Evolutionary conservation across 2,113 vertebrate species (phyloP).

Genomic region (Lasiurus borealis): DNA sequence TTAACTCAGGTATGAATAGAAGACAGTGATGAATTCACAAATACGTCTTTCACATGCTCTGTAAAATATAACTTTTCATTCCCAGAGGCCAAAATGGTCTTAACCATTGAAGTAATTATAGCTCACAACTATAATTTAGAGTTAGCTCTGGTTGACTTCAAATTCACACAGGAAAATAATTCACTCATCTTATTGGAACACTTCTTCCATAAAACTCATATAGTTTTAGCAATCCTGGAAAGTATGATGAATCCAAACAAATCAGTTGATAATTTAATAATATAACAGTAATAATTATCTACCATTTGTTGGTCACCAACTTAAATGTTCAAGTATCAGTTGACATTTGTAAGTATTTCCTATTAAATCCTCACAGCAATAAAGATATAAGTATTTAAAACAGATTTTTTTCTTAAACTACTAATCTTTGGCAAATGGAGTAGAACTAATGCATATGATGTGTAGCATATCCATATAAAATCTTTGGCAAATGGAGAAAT

Average conservation of each 20-base stretch:
- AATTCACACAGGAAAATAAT: slow-evolving; percentile 66
- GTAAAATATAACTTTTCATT: slow-evolving; percentile 81
- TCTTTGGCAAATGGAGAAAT: background rate
- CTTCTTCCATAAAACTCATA: slow-evolving; percentile 15
- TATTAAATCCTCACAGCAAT: background rate
- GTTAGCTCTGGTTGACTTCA: slow-evolving; percentile 60
- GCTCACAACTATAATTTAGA: slow-evolving; percentile 73
- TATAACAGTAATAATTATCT: background rate
- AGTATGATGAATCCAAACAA: slow-evolving; percentile 36
- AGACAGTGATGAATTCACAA: slow-evolving; percentile 89
- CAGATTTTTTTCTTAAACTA: no score
- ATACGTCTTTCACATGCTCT: slow-evolving; percentile 86
- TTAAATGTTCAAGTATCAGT: background rate
- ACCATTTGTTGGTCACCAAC: background rate
- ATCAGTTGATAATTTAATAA: slow-evolving; percentile 24
- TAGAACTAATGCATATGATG: no score
- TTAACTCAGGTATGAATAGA: slow-evolving; percentile 88
- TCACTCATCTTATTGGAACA: slow-evolving; percentile 66
- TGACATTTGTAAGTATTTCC: background rate
- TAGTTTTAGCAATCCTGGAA: slow-evolving; percentile 43
- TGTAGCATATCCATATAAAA: no score
- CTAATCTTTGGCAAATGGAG: no score
- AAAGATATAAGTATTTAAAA: no score
- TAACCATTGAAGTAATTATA: slow-evolving; percentile 83
- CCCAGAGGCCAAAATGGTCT: slow-evolving; percentile 79